Percentiles rank a stretch among this genome's conserved stretches.
Evolutionary conservation across 2,888 invertebrate genomes (phyloP).

Genomic region (Apoda limacodes): DNA sequence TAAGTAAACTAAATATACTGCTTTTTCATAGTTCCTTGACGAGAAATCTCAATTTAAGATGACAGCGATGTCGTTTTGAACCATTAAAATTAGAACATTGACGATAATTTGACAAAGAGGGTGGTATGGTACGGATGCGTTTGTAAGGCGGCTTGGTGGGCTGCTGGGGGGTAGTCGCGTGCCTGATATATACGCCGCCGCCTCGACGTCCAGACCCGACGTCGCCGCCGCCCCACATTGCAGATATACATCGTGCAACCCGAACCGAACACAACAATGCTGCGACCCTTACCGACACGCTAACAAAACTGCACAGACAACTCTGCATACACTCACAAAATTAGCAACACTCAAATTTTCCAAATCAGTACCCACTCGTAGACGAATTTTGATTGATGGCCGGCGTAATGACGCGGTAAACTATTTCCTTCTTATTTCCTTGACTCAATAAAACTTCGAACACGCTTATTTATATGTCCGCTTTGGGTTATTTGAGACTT

Average conservation of each 20-base stretch:
- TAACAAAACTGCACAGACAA: conserved; percentile 24
- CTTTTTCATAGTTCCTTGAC: too few species aligned
- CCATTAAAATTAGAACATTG: too few species aligned
- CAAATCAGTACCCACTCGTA: conserved; percentile 34
- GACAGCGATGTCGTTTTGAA: too few species aligned
- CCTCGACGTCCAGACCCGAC: conserved; percentile 62
- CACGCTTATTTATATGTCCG: conserved; percentile 63
- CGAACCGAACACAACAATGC: conserved; percentile 9
- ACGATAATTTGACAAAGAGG: too few species aligned
- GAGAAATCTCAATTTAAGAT: too few species aligned
- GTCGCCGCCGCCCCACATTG: conserved; percentile 60
- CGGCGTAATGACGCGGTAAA: conserved; percentile 62
- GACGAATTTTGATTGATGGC: conserved; percentile 59
- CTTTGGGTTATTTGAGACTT: conserved; percentile 61
- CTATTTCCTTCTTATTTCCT: conserved; percentile 68
- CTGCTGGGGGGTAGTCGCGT: conserved; percentile 43
- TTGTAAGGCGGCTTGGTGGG: conserved; percentile 19
- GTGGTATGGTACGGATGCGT: too few species aligned
- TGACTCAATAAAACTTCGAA: conserved; percentile 66
- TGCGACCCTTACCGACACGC: neutral
- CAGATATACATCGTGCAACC: conserved; percentile 65
- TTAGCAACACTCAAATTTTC: conserved; percentile 27
- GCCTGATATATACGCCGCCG: conserved; percentile 66
- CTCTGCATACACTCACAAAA: conserved; percentile 22
- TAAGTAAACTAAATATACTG: too few species aligned